Evolutionary conservation across 2,888 invertebrate species (phyloP).

Genomic region (Drosophila demipolita): DNA sequence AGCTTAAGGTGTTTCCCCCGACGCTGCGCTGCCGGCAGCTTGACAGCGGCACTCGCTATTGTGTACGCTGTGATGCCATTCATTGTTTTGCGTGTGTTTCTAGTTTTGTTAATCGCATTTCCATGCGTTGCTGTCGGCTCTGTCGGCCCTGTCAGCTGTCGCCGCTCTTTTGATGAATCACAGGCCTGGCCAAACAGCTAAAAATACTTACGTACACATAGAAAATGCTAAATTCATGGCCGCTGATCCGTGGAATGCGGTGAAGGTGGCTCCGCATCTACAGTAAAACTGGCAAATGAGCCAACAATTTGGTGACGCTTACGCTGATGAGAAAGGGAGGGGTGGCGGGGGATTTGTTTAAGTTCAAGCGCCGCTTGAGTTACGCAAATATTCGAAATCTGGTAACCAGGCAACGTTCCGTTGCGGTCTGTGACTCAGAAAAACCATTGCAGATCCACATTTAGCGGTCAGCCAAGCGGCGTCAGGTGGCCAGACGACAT

Average conservation of each 20-base stretch:
- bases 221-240: constrained; percentile 64
- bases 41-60: constrained; percentile 16
- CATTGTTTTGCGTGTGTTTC: constrained; percentile 52
- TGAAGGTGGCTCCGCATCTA: constrained; percentile 59
- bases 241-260: constrained; percentile 65
- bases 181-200: constrained; percentile 70
- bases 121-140: constrained; percentile 67
- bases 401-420: constrained; percentile 53
- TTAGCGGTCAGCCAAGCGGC: constrained; percentile 44
- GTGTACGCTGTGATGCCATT: constrained; percentile 42
- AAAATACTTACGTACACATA: constrained; percentile 63
- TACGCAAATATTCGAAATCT: constrained; percentile 74
- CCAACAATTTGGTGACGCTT: constrained; percentile 29
- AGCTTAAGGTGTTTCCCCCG: constrained; percentile 73
- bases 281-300: constrained; percentile 59
- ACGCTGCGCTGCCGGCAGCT: constrained; percentile 34
- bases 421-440: constrained; percentile 50
- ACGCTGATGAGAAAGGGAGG: constrained; percentile 2
- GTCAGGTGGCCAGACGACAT: constrained; percentile 37
- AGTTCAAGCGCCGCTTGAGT: constrained; percentile 56
- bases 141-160: constrained; percentile 70
- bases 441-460: constrained; percentile 32
- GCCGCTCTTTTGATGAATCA: constrained; percentile 77
- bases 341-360: background rate
- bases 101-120: constrained; percentile 71